phyloP scores from a whole-genome alignment of 35 echinoderm and acorn worm genomes.

The Ptychodera flava region DNA sequence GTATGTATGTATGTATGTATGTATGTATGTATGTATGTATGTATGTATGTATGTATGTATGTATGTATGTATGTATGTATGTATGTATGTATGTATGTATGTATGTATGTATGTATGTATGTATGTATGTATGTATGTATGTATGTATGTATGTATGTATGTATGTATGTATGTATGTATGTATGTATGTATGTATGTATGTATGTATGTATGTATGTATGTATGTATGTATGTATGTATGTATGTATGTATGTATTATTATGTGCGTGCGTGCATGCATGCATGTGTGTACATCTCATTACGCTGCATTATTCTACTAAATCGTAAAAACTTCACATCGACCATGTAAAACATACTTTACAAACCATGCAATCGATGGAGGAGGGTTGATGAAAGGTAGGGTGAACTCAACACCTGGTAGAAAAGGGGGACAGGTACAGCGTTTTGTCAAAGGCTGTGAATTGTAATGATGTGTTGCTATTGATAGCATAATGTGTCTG shows the following conservation, averaged over 20 bases:
- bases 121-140: background rate
- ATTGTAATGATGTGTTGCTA: too few relatives aligned
- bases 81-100: background rate
- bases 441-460: too few relatives aligned
- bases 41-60: conserved; percentile 2
- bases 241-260: background rate
- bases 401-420: too few relatives aligned
- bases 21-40: background rate
- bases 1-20: conserved; percentile 2
- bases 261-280: background rate
- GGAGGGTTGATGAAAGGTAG: too few relatives aligned
- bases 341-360: too few relatives aligned
- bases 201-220: background rate
- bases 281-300: background rate
- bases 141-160: background rate
- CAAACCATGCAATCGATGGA: too few relatives aligned
- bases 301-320: too few relatives aligned
- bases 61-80: background rate
- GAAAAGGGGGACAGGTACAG: too few relatives aligned
- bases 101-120: background rate
- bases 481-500: too few relatives aligned
- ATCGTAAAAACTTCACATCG: too few relatives aligned
- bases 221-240: background rate
- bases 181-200: background rate
- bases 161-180: background rate